Evolutionary conservation across 1,140 invertebrate species (phyloP), one percentile per base, ranked within the genome.

Genomic region (Drosophila albomicans): DNA sequence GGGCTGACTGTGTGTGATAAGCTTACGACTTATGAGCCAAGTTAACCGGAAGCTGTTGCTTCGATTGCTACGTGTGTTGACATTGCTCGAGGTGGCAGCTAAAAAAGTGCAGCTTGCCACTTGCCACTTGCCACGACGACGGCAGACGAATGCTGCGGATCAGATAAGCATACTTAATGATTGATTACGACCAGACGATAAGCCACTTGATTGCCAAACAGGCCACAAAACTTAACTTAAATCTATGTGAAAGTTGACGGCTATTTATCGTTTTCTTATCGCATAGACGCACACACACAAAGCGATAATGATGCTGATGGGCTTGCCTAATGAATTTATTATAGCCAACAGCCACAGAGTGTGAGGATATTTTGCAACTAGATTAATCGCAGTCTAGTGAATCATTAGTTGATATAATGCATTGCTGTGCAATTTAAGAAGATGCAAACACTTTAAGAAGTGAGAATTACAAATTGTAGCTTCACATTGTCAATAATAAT

Each of bases 141-240:
- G 20, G 3, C 11, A 38, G 6, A 43, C 45, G 30, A 35, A 35
- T 13, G 57, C 51, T 54, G 45, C 32, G 63, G 67, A 85, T 85
- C 81, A 69, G 73, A 84, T 84, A 81, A 81, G 66, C 76, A 46
- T 20, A 15, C 48, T 69, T 74, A 62, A 81, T 85, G 81, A 85
- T 85, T 86, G 82, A 85, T 85, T 85, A 78, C 78, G 69, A 69
- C 57, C 59, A 45, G 28, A 38, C 41, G 78, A 85, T 84, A 78
- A 85, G 64, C 57, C 57, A 58, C 62, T 82, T 82, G 80, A 81
- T 82, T 82, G 52, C 71, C 48, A 45, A 49, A 52, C 64, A 52
- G 71, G 52, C 32, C 65, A 49, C 28, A 54, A 43, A 43, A 43
- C 41, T 13, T 43, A 56, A 61, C 62, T 38, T 62, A 41, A 69